Evolutionary conservation across 2,797 vertebrate genomes (phyloP), one percentile per base, ranked within the genome.

Genomic region (Ceryle rudis): DNA sequence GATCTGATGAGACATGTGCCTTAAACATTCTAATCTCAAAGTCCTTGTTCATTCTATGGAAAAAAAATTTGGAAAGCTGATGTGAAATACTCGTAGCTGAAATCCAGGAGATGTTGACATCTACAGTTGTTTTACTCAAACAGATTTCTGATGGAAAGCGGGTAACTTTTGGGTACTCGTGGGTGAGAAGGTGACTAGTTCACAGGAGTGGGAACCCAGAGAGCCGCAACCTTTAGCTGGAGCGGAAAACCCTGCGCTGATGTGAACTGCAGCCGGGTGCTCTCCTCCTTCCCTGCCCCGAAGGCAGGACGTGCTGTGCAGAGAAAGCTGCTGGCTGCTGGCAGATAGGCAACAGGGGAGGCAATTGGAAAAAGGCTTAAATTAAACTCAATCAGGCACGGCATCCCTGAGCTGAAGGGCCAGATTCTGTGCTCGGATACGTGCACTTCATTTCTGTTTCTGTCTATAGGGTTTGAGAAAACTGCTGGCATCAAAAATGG

Each of bases 141-240:
- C 62, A 37, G 11, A 10, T 49, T 6, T 23, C 33, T 9, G 2
- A 2, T 16, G 62, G 70, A 18, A 41, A 57, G 37, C 33, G 8
- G 66, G 46, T 41, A 29, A n/a, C 58, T 31, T 78, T 54, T 10
- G 52, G 35, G 33, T 16, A 0, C 52, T 37, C 0, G 0, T 10
- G 31, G 65, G 8, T 29, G 52, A 81, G 60, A 51, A 65, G 29
- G 60, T 35, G 55, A 4, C 42, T 31, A 4, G 2, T 29, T 78
- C 61, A 62, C 22, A 6, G 28, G 35, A 42, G 4, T 6, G 9
- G 20, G 13, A 60, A 3, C 6, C 15, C 0, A 0, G 44, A 46
- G 31, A 82, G 52, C 44, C 7, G 5, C 26, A 41, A 6, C 18
- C 1, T 0, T 65, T 42, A 5, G 42, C 33, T 16, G 20, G 22